phyloP scores from a whole-genome alignment of 2,888 invertebrate genomes.

The Cyclophora punctaria region DNA sequence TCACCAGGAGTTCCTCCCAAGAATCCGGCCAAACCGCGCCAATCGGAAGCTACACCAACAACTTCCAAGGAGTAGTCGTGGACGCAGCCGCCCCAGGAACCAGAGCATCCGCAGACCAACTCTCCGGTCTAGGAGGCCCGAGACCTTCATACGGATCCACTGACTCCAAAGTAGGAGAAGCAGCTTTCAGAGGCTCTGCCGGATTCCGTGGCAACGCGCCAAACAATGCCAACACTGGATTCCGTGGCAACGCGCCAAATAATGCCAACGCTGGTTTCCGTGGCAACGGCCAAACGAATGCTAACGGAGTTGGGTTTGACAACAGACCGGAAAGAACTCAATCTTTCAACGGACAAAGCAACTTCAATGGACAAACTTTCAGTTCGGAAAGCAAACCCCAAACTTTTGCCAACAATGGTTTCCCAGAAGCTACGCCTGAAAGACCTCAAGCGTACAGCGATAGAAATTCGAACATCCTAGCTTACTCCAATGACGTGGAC shows the following conservation, averaged over 20 bases:
- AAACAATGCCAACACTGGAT: background rate
- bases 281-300: no score
- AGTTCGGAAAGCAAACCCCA: no score
- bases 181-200: slow-evolving; percentile 44
- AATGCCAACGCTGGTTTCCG: slow-evolving; percentile 1
- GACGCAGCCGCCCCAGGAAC: slow-evolving; percentile 56
- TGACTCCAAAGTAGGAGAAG: slow-evolving; percentile 60
- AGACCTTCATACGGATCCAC: slow-evolving; percentile 55
- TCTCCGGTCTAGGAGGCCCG: slow-evolving; percentile 48
- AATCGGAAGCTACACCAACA: slow-evolving; percentile 52
- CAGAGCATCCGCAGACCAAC: slow-evolving; percentile 35
- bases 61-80: slow-evolving; percentile 59
- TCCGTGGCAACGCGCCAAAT: background rate
- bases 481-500: slow-evolving; percentile 45
- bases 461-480: slow-evolving; percentile 37
- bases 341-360: slow-evolving; percentile 4
- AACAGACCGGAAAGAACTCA: no score
- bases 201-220: slow-evolving; percentile 20
- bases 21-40: slow-evolving; percentile 37
- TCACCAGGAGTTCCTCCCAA: slow-evolving; percentile 28
- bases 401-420: no score
- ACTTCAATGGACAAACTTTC: background rate
- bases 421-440: slow-evolving; percentile 22
- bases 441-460: slow-evolving; percentile 41
- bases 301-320: no score